Percentiles rank a stretch among this genome's conserved stretches.
Evolutionary conservation across 2,888 invertebrate genomes (phyloP).

Genomic region (Dolichomitus sp.): DNA sequence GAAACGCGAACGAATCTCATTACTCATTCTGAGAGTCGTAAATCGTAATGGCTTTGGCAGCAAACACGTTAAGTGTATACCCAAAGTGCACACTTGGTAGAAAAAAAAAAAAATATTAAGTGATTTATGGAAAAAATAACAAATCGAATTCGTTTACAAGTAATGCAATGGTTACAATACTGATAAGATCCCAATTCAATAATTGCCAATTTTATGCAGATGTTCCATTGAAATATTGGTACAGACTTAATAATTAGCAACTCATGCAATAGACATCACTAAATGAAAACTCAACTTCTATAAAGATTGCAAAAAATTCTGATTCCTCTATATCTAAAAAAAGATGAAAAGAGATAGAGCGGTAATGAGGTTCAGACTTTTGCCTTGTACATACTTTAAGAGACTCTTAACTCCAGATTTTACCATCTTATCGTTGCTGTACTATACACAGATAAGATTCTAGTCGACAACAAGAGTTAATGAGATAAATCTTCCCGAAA

Average conservation of each 20-base stretch:
- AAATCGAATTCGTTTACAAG: no score
- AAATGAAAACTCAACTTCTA: no score
- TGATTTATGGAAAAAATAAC: no score
- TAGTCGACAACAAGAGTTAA: conserved; percentile 3
- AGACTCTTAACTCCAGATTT: background rate
- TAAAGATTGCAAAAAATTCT: no score
- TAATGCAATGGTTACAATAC: no score
- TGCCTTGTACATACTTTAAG: background rate
- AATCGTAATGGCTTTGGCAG: conserved; percentile 14
- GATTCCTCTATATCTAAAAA: no score
- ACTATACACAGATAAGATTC: conserved; percentile 15
- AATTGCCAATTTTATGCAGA: no score
- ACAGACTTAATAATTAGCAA: no score
- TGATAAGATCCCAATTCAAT: no score
- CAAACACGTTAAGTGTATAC: background rate
- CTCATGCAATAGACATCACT: no score
- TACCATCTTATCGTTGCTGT: conserved; percentile 19
- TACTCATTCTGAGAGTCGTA: conserved; percentile 24
- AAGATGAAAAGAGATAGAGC: background rate
- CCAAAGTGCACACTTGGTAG: background rate
- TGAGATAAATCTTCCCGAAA: conserved; percentile 8
- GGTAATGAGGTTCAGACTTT: background rate
- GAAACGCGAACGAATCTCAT: conserved; percentile 10
- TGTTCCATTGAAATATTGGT: no score
- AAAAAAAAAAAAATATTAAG: no score